These are phyloP conservation scores for Pseudomyrmex pallidus DNA, from an alignment of 1,140 invertebrate genomes.

Conservation along the genomic window DNA sequence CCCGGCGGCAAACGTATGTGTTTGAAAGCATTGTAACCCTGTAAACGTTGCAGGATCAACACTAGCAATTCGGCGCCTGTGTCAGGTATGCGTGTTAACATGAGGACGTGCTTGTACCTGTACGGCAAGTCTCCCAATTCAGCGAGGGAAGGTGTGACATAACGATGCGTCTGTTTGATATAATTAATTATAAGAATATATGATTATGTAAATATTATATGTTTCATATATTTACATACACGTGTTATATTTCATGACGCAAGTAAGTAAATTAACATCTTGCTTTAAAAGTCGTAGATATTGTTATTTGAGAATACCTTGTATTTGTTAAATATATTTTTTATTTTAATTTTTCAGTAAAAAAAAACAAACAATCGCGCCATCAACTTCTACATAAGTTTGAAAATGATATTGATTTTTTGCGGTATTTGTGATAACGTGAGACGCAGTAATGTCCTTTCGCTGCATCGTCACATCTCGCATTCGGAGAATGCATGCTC, in stretches of 20 bases:
- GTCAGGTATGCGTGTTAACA: conserved; percentile 88
- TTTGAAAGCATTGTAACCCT: conserved; percentile 87
- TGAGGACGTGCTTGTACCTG: conserved; percentile 86
- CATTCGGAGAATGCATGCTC: conserved; percentile 6
- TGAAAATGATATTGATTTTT: background rate
- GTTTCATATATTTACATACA: background rate
- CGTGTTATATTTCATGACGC: background rate
- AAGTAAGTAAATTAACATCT: background rate
- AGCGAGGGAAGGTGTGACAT: conserved; percentile 86
- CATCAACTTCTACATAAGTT: background rate
- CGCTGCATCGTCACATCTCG: conserved; percentile 15
- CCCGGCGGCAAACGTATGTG: conserved; percentile 86
- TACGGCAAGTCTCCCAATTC: conserved; percentile 84
- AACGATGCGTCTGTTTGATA: conserved; percentile 67
- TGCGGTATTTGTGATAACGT: background rate
- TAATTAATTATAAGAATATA: conserved; percentile 29
- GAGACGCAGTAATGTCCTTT: conserved; percentile 37
- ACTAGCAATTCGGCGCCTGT: conserved; percentile 89
- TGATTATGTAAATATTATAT: conserved; percentile 1
- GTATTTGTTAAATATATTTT: too few species aligned
- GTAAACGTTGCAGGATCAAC: conserved; percentile 87
- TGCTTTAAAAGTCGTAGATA: background rate
- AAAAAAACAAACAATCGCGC: background rate
- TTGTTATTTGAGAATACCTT: too few species aligned
- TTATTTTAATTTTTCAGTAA: background rate